Percentiles rank a stretch among this genome's conserved stretches.
phyloP scores from a whole-genome alignment of 2,797 vertebrate genomes.

The Scarus forsteni region DNA sequence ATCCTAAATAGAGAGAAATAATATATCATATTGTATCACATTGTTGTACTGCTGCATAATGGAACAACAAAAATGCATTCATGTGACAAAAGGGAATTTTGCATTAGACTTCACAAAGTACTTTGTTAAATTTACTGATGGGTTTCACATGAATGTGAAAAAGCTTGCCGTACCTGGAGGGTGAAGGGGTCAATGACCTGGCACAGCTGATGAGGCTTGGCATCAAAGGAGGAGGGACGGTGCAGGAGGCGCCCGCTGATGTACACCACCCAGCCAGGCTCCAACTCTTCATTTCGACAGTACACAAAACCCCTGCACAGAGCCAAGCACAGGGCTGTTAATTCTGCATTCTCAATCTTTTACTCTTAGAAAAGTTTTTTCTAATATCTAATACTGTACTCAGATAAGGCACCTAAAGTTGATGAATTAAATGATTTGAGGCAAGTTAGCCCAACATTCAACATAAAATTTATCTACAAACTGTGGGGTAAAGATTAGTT shows the following conservation, averaged over 20 bases:
- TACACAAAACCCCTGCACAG: conserved; percentile 94
- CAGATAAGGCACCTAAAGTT: background rate
- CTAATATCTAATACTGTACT: too few relatives aligned
- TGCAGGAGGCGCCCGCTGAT: conserved; percentile 91
- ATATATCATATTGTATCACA: background rate
- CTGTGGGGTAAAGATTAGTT: too few relatives aligned
- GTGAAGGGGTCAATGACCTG: conserved; percentile 97
- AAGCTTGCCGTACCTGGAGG: conserved; percentile 88
- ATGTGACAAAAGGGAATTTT: background rate
- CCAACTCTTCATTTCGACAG: conserved; percentile 96
- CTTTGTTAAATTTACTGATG: background rate
- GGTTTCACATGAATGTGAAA: conserved; percentile 11
- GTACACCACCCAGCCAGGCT: conserved; percentile 95
- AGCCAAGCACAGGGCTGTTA: conserved; percentile 18
- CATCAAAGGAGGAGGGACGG: conserved; percentile 95
- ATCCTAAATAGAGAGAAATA: background rate
- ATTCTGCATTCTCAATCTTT: background rate
- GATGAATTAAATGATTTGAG: too few relatives aligned
- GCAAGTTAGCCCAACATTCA: too few relatives aligned
- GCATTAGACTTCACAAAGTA: background rate
- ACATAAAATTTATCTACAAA: too few relatives aligned
- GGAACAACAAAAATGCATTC: background rate
- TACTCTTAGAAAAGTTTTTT: background rate
- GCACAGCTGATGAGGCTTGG: conserved; percentile 97
- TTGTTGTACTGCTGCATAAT: background rate